Conservation (phyloP, 1,140 invertebrate species). For the Philopotamus ludificatus region DNA sequence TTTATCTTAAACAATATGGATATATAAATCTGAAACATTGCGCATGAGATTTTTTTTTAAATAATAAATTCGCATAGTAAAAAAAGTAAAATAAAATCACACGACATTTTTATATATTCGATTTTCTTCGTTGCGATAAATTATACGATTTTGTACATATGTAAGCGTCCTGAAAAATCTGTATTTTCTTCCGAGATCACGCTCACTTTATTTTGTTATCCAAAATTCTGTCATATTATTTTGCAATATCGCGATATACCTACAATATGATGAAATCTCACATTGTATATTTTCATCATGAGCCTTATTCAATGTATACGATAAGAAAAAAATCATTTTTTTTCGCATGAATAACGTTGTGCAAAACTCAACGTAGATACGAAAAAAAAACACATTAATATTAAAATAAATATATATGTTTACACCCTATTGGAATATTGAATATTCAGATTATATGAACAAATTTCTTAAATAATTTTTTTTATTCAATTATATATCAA, state of each 20-base stretch:
- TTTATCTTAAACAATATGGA: too few species aligned
- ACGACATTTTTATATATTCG: not conserved
- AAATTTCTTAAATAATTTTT: slow-evolving; percentile 20
- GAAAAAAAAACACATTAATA: slow-evolving; percentile 9
- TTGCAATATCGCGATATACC: slow-evolving; percentile 9
- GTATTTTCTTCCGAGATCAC: not conserved
- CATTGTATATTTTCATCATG: slow-evolving; percentile 36
- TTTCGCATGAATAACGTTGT: slow-evolving; percentile 9
- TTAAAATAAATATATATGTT: slow-evolving; percentile 29
- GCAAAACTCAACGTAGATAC: not conserved
- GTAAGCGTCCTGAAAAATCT: not conserved
- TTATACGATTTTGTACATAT: not conserved
- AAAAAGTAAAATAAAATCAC: too few species aligned
- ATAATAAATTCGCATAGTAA: slow-evolving; percentile 3
- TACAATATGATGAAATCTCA: slow-evolving; percentile 36
- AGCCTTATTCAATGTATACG: slow-evolving; percentile 42
- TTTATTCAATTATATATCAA: too few species aligned
- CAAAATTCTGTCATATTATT: not conserved
- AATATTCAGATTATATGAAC: slow-evolving; percentile 21
- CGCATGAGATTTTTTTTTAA: not conserved
- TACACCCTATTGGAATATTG: slow-evolving; percentile 25
- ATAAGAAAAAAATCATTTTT: slow-evolving; percentile 22
- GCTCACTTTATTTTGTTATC: not conserved
- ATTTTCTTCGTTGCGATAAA: not conserved
- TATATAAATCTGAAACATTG: too few species aligned